Percentiles rank a stretch among this genome's conserved stretches.
These are phyloP conservation scores for Hyperoodon ampullatus DNA, from an alignment of 2,113 vertebrate genomes.

Conservation along the genomic window DNA sequence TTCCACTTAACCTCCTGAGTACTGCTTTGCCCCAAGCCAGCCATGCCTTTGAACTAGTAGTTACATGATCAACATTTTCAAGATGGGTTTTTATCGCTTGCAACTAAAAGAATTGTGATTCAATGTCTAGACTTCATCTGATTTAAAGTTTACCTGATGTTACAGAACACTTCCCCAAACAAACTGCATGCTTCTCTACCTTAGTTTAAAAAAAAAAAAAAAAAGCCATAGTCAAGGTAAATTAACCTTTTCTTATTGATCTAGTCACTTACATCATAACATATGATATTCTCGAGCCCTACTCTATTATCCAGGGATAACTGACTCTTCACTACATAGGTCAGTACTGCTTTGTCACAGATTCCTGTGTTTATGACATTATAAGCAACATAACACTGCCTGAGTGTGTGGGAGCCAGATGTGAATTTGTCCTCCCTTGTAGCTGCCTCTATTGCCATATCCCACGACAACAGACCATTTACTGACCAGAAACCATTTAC, in stretches of 20 bases:
- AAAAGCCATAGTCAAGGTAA: background rate
- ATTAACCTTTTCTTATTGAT: background rate
- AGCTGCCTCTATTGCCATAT: background rate
- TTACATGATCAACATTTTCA: background rate
- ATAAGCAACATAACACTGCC: background rate
- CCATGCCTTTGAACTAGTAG: background rate
- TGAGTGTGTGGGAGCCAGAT: background rate
- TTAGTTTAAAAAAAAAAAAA: background rate
- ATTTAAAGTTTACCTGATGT: background rate
- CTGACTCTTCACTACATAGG: background rate
- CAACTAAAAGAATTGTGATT: background rate
- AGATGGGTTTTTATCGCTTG: background rate
- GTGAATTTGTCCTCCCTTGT: background rate
- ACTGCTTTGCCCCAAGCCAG: background rate
- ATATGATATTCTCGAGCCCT: background rate
- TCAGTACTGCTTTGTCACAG: background rate
- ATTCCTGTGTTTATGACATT: background rate
- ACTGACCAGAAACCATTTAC: background rate
- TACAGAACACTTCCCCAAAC: background rate
- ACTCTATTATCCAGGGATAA: background rate
- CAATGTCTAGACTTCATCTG: background rate
- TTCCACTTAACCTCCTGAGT: background rate
- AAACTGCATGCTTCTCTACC: background rate
- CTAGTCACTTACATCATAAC: background rate
- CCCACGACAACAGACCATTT: background rate